phyloP scores from a whole-genome alignment of 2,113 vertebrate genomes.

The Nothobranchius furzeri region DNA sequence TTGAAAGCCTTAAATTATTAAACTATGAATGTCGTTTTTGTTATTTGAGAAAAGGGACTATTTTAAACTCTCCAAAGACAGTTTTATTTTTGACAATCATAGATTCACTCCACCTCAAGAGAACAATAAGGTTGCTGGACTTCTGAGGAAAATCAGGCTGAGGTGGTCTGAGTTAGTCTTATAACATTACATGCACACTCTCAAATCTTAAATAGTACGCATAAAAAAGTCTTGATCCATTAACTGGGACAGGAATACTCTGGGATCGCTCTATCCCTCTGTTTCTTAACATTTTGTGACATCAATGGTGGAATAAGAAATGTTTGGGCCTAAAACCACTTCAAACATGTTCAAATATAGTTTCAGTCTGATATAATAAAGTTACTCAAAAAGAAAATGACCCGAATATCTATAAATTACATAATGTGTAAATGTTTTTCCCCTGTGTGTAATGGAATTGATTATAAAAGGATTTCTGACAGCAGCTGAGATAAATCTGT shows the following conservation, averaged over 20 bases:
- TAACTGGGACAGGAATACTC: neutral
- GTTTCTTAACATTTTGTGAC: neutral
- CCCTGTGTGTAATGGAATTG: neutral
- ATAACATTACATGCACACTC: neutral
- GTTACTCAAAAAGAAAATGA: neutral
- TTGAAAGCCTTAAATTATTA: neutral
- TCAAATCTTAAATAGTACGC: neutral
- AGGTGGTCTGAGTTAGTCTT: conserved; percentile 23
- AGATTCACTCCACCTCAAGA: conserved; percentile 38
- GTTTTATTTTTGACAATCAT: conserved; percentile 46
- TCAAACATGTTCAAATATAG: no score
- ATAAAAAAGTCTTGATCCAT: neutral
- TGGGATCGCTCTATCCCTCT: neutral
- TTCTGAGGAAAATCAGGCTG: conserved; percentile 5
- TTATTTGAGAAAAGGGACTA: conserved; percentile 9
- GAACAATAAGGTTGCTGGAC: conserved; percentile 35
- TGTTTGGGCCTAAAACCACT: neutral
- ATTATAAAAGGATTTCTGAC: neutral
- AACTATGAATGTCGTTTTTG: neutral
- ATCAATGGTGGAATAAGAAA: neutral
- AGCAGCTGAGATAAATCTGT: conserved; percentile 13
- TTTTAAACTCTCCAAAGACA: conserved; percentile 7
- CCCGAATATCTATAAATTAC: neutral
- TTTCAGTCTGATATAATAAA: neutral
- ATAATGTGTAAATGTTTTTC: neutral